Base-by-base conservation (phyloP, 1,140 invertebrate genomes). In the Diachasma alloeum region DNA sequence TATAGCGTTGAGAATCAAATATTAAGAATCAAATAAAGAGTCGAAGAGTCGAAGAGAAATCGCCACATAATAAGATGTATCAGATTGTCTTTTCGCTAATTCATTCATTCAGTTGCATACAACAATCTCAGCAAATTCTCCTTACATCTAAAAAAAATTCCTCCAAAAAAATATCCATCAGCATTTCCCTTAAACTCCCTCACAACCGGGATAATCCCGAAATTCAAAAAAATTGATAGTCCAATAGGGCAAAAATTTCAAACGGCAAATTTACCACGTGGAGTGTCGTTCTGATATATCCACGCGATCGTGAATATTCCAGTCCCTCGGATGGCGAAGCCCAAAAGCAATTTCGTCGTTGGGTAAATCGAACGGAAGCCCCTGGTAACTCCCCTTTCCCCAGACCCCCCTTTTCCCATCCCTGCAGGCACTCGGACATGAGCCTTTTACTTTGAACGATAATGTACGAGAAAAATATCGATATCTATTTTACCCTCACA, bases 351-450 rank as follows among this genome's bases (percentile, higher is more conserved):
- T 68, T 68, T 68, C 36, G 36, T 39, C 66, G 31, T 19, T 39
- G 36, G 36, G 66, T 39, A 68, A 68, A 68, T 68, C 66, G 66
- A 68, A 68, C 66, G 66, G 66, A 68, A 68, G 66, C 66, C 36
- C 24, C 24, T 59, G 53, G 53, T 59, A 22, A 19, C 24, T 59
- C 24, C 17, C 11, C 26, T 36, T 3, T 36, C 22, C 5, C 26
- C 26, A 2, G 1, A 26, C 19, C 13, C 26, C 26, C 26, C 10
- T 36, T 31, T 66, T 4, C 26, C 22, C n/a, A 13, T 68, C n/a
- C 26, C 66, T 17, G 31, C 36, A 36, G 31, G 31, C 66, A 68
- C 66, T 68, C 36, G 66, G 66, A 68, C 66, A 68, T 68, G 66
- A 39, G 66, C 31, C 36, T 68, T 68, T 68, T 68, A 39, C 36